Conservation (phyloP, 2,888 invertebrate species). For the Hypolimnas misippus region DNA sequence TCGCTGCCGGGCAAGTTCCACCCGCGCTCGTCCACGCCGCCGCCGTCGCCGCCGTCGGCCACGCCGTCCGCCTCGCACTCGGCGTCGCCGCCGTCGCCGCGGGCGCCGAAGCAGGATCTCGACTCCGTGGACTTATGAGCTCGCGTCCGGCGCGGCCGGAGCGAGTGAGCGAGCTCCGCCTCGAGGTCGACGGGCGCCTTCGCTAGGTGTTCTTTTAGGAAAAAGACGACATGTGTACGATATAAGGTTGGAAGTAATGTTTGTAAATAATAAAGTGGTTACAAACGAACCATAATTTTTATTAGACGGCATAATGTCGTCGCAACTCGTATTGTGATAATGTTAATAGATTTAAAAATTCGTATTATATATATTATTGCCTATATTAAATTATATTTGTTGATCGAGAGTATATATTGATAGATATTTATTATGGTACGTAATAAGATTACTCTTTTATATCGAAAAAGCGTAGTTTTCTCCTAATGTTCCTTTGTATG, state of each 20-base stretch:
- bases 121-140: constrained; percentile 88
- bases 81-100: constrained; percentile 64
- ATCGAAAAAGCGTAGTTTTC: constrained; percentile 59
- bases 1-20: constrained; percentile 84
- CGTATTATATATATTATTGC: constrained; percentile 73
- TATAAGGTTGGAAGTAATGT: constrained; percentile 51
- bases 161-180: constrained; percentile 12
- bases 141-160: constrained; percentile 19
- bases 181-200: constrained; percentile 10
- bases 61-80: constrained; percentile 83
- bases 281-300: constrained; percentile 59
- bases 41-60: constrained; percentile 76
- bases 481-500: constrained; percentile 58
- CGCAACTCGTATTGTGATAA: constrained; percentile 74
- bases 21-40: constrained; percentile 90
- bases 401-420: constrained; percentile 78
- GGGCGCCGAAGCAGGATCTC: constrained; percentile 89
- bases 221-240: constrained; percentile 54
- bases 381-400: constrained; percentile 78
- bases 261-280: constrained; percentile 55
- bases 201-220: constrained; percentile 46
- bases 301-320: constrained; percentile 66
- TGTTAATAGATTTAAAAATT: constrained; percentile 69
- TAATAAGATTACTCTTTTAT: constrained; percentile 67
- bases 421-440: constrained; percentile 75